Conservation (phyloP, 2,888 invertebrate genomes). For the Quadriops clusia region DNA sequence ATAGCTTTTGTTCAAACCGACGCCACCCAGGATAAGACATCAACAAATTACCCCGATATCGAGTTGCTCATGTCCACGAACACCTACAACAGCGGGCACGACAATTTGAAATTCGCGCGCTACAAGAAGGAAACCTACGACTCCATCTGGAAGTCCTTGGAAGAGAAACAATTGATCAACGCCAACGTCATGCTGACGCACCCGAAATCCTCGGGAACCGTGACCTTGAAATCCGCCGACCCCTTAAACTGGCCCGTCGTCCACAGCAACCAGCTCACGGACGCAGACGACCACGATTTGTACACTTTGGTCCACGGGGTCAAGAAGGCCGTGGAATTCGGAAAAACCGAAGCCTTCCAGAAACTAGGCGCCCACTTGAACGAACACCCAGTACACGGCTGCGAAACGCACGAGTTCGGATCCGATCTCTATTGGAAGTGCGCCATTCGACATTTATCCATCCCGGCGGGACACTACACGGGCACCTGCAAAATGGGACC, state of each 20-base stretch:
- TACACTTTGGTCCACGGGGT: constrained; percentile 49
- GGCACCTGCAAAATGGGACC: constrained; percentile 43
- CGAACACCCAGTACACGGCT: constrained; percentile 10
- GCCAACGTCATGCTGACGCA: constrained; percentile 57
- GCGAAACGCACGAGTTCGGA: constrained; percentile 36
- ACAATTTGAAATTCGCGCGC: constrained; percentile 31
- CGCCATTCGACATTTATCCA: constrained; percentile 55
- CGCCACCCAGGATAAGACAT: constrained; percentile 23
- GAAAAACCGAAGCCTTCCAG: constrained; percentile 37
- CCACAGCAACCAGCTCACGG: constrained; percentile 66
- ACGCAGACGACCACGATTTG: constrained; percentile 48
- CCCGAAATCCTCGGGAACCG: constrained; percentile 59
- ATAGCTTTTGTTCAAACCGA: constrained; percentile 26
- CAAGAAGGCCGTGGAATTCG: constrained; percentile 34
- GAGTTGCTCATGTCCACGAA: constrained; percentile 24
- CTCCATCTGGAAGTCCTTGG: constrained; percentile 41
- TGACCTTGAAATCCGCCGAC: constrained; percentile 58
- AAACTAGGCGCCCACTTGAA: constrained; percentile 42
- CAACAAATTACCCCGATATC: constrained; percentile 25
- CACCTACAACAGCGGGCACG: constrained; percentile 16
- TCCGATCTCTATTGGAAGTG: constrained; percentile 66
- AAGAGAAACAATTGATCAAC: constrained; percentile 39
- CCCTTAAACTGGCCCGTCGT: constrained; percentile 67
- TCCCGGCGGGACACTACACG: constrained; percentile 58
- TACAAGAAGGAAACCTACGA: constrained; percentile 42